Conservation (phyloP, 2,888 invertebrate species). For the Drosophila subsilvestris region DNA sequence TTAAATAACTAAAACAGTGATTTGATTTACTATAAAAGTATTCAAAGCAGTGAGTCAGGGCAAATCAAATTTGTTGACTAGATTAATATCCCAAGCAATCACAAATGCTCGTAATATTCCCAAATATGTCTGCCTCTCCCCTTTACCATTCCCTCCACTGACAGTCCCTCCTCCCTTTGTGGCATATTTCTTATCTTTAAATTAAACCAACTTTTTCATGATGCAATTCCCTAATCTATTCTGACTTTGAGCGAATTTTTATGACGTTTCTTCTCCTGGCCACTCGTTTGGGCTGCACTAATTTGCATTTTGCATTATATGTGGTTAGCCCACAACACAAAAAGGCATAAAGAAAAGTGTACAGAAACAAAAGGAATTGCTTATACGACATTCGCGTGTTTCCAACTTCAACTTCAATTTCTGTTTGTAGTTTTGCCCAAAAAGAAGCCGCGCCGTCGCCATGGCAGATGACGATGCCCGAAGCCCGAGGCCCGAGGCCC, state of each 20-base stretch:
- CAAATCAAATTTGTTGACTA: background rate
- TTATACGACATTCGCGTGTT: slow-evolving; percentile 77
- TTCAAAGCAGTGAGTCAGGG: too few relatives aligned
- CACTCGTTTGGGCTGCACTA: slow-evolving; percentile 37
- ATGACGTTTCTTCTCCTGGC: slow-evolving; percentile 22
- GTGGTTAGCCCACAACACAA: slow-evolving; percentile 9
- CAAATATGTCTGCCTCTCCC: background rate
- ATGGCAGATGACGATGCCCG: slow-evolving; percentile 35
- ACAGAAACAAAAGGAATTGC: slow-evolving; percentile 43
- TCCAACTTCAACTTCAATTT: slow-evolving; percentile 41
- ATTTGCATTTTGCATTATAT: slow-evolving; percentile 73
- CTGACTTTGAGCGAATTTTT: slow-evolving; percentile 41
- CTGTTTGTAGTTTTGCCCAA: slow-evolving; percentile 45
- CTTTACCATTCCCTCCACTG: background rate
- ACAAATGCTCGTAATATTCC: too few relatives aligned
- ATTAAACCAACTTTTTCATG: slow-evolving; percentile 34
- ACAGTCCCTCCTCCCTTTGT: background rate
- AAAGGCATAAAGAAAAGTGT: slow-evolving; percentile 29
- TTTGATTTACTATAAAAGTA: too few relatives aligned
- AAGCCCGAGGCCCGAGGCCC: slow-evolving; percentile 37
- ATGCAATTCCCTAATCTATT: slow-evolving; percentile 53
- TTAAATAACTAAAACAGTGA: too few relatives aligned
- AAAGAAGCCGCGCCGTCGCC: slow-evolving; percentile 59
- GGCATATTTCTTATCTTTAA: slow-evolving; percentile 20
- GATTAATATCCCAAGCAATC: background rate